Percentiles rank a stretch among this genome's conserved stretches.
These are phyloP conservation scores for Cybosia mesomella DNA, from an alignment of 2,888 invertebrate genomes.

Conservation along the genomic window DNA sequence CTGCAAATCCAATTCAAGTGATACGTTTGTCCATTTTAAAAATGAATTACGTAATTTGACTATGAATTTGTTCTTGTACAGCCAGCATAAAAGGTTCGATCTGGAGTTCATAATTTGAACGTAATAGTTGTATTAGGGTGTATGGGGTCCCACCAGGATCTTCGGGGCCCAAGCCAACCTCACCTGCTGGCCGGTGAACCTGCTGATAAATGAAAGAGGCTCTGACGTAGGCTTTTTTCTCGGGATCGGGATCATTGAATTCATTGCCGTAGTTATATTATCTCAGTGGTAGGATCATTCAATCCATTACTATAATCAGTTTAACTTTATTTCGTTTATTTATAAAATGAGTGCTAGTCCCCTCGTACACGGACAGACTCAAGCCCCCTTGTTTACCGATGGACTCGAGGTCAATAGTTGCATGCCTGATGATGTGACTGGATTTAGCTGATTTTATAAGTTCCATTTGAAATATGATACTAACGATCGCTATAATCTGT, in stretches of 20 bases:
- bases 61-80: too few species aligned
- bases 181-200: too few species aligned
- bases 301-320: background rate
- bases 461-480: background rate
- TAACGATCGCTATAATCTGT: background rate
- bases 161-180: too few species aligned
- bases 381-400: conserved; percentile 33
- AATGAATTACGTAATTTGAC: background rate
- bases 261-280: background rate
- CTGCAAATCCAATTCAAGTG: background rate
- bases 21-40: background rate
- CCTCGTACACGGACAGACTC: conserved; percentile 38
- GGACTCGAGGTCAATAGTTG: conserved; percentile 34
- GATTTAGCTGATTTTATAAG: background rate
- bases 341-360: conserved; percentile 42
- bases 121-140: too few species aligned
- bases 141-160: too few species aligned
- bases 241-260: too few species aligned
- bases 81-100: too few species aligned
- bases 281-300: background rate
- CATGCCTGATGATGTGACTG: conserved; percentile 20
- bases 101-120: too few species aligned
- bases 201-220: too few species aligned
- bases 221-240: too few species aligned
- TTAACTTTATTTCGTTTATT: conserved; percentile 40